Evolutionary conservation across 2,888 invertebrate species (phyloP), one percentile per base, ranked within the genome.

Genomic region (Euphydryas editha): DNA sequence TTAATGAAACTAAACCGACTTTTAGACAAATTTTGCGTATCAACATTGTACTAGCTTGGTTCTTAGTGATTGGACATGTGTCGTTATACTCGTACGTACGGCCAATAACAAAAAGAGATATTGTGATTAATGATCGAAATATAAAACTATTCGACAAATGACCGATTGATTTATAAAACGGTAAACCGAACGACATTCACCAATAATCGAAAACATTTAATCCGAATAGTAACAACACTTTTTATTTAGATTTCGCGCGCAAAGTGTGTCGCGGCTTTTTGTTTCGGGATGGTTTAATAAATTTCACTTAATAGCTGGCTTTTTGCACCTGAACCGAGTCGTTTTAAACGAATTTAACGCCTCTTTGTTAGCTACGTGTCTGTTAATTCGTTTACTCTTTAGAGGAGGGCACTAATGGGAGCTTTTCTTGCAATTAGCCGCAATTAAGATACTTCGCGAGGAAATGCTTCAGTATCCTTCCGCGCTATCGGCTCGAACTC

Each of bases 351-450:
- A 88, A 89, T 90, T 90, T 87, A 84, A 85, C 86, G 80, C 82
- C 81, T 82, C 84, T 83, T 80, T 80, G 83, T 81, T 81, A 80
- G 78, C 76, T 78, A 80, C 87, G 86, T 83, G 84, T 85, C 88
- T 85, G 87, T 87, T 90, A 90, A 90, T 90, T 89, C 88, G 88
- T 89, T 91, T 90, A 89, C 87, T 88, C 89, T 88, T 86, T 82
- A 84, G 76, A 78, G 78, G 79, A 80, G 80, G 77, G 79, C 81
- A 78, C 84, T 90, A 88, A 90, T 88, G 84, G 88, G 84, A 81
- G 87, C 86, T 89, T 88, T 88, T 85, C 90, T 88, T 82, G 81
- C 89, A 89, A 90, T 91, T 91, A 90, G 85, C 86, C 83, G 77
- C 87, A 90, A 90, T 92, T 90, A 91, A 88, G 89, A 87, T 83